Evolutionary conservation across 2,797 vertebrate species (phyloP).

Genomic region (Coregonus sp.): DNA sequence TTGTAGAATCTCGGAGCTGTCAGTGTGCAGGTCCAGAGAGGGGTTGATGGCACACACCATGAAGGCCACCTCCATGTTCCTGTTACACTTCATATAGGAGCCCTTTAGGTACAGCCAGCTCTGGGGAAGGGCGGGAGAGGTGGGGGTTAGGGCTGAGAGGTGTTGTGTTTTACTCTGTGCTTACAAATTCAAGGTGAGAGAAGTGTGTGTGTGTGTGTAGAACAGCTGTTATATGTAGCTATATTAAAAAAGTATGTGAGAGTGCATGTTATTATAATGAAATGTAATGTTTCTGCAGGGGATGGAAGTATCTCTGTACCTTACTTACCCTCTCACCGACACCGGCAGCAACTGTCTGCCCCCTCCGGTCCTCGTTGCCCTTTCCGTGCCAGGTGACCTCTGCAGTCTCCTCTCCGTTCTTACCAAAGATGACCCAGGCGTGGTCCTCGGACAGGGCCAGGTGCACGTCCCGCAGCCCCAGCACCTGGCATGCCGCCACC

Average conservation of each 20-base stretch:
- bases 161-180: neutral
- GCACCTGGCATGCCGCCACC: constrained; percentile 90
- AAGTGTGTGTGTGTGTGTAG: too few relatives aligned
- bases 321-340: constrained; percentile 84
- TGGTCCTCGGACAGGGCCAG: constrained; percentile 91
- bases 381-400: constrained; percentile 97
- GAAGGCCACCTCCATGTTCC: constrained; percentile 93
- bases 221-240: neutral
- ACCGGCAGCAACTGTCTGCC: constrained; percentile 86
- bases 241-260: neutral
- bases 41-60: constrained; percentile 96
- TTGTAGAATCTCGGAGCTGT: constrained; percentile 88
- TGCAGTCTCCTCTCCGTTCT: constrained; percentile 85
- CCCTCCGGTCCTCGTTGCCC: constrained; percentile 90
- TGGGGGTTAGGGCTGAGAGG: neutral
- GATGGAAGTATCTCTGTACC: neutral
- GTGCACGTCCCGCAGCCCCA: constrained; percentile 92
- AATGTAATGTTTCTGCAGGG: neutral
- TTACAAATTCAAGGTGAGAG: neutral
- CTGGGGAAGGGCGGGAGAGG: constrained; percentile 55
- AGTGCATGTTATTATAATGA: too few relatives aligned
- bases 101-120: constrained; percentile 94
- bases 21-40: constrained; percentile 89
- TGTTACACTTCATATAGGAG: constrained; percentile 88
- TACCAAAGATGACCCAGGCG: constrained; percentile 92